Base-by-base conservation (phyloP, 2,888 invertebrate species). In the Microctonus brassicae region DNA sequence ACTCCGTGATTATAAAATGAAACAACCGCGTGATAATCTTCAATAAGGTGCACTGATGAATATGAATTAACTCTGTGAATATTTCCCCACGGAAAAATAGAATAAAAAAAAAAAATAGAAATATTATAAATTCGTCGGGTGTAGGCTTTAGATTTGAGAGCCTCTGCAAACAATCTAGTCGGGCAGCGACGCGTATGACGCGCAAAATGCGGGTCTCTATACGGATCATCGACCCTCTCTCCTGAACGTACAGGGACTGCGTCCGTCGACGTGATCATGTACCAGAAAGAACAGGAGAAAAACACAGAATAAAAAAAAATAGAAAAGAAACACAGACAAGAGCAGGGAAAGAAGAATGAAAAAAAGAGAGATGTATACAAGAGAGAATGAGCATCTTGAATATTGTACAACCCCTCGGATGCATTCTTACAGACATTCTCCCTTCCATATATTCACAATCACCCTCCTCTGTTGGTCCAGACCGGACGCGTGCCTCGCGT, bases 121-220 rank as follows among this genome's bases (percentile, higher is more conserved):
- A 69, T 47, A 47, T 64, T 29, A 24, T 20, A 42, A 11, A 73
- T 66, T 66, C 20, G 62, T 72, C 34, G 68, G 63, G 63, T 67
- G 67, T 33, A 68, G 70, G 70, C 65, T 60, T 36, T 33, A 57
- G 66, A 80, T 86, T 83, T 86, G 86, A 86, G 86, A 87, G 86
- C 87, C 87, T 83, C 86, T 86, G 87, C 86, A 87, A 87, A 87
- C 87, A 87, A 87, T 87, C 87, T 87, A 87, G 85, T 86, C 81
- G 85, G 74, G 79, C 86, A 86, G 85, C 87, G 86, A 86, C 85
- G 87, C 87, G 86, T 87, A 80, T 87, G 86, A 87, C 87, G 85
- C 83, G 87, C 87, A 87, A 87, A 87, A 87, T 87, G 86, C 87
- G 87, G 87, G 86, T 47, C 58, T 58, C 80, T 82, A 82, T 81